phyloP scores from a whole-genome alignment of 2,888 invertebrate species.

The Isotomurus palustris region DNA sequence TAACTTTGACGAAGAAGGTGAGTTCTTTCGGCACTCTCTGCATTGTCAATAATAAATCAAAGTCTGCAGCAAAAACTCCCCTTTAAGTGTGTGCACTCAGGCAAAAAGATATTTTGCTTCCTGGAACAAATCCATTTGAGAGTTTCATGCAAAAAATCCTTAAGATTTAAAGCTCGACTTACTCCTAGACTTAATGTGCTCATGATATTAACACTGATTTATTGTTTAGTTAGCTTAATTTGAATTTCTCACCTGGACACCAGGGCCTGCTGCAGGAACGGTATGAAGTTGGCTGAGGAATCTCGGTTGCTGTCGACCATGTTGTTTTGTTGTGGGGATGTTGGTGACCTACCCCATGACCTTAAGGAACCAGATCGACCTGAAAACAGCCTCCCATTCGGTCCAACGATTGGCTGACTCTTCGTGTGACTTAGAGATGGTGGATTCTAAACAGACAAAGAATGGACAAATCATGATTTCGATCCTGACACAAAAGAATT shows the following conservation, averaged over 20 bases:
- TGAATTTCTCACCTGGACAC: not conserved
- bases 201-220: not conserved
- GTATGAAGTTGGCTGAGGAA: conserved; percentile 33
- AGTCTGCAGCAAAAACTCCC: too few relatives aligned
- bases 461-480: conserved; percentile 1
- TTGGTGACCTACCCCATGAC: conserved; percentile 42
- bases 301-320: conserved; percentile 22
- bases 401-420: conserved; percentile 39
- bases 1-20: too few relatives aligned
- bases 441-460: conserved; percentile 34
- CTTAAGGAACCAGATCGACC: conserved; percentile 40
- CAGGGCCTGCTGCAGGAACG: conserved; percentile 43
- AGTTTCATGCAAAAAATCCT: not conserved
- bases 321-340: conserved; percentile 23
- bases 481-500: too few relatives aligned
- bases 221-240: not conserved
- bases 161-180: not conserved
- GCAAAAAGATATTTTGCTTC: too few relatives aligned
- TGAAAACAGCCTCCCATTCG: conserved; percentile 28
- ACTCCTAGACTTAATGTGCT: not conserved
- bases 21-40: too few relatives aligned
- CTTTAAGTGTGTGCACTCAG: too few relatives aligned
- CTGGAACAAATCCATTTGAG: conserved; percentile 6
- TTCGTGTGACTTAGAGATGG: conserved; percentile 38
- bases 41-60: too few relatives aligned